These are phyloP conservation scores for Lepidurus arcticus DNA, from an alignment of 1,140 invertebrate species.

Conservation along the genomic window DNA sequence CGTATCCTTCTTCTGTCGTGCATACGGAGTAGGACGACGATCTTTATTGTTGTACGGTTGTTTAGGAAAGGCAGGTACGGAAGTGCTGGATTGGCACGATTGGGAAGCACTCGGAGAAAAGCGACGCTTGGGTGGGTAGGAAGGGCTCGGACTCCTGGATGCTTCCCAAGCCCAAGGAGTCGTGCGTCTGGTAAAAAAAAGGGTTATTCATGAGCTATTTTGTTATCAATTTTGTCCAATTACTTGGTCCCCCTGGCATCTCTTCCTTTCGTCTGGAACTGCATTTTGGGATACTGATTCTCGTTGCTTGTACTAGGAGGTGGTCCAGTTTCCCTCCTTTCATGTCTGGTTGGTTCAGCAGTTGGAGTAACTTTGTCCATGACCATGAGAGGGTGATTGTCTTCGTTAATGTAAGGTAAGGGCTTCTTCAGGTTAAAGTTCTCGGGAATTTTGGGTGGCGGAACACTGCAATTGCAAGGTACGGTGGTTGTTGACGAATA, in stretches of 20 bases:
- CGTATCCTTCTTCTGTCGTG: background rate
- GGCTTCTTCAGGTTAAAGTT: background rate
- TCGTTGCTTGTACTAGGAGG: background rate
- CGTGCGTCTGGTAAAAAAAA: background rate
- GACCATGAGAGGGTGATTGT: background rate
- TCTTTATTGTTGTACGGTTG: background rate
- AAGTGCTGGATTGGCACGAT: background rate
- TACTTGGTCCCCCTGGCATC: background rate
- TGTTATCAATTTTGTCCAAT: background rate
- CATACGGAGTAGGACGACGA: background rate
- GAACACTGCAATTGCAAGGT: background rate
- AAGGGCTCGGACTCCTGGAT: background rate
- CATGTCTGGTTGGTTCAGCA: background rate
- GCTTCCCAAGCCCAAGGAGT: background rate
- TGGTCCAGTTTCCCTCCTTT: background rate
- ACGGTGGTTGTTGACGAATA: background rate
- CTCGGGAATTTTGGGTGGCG: background rate
- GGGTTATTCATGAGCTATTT: background rate
- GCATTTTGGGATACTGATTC: background rate
- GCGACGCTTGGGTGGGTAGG: background rate
- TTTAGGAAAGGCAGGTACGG: background rate
- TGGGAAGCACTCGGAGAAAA: background rate
- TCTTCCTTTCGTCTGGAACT: background rate
- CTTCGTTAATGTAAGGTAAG: background rate
- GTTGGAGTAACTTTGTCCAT: slow-evolving; percentile 3